These are phyloP conservation scores for Diphyllodes magnificus DNA, from an alignment of 2,113 vertebrate species.

Conservation along the genomic window DNA sequence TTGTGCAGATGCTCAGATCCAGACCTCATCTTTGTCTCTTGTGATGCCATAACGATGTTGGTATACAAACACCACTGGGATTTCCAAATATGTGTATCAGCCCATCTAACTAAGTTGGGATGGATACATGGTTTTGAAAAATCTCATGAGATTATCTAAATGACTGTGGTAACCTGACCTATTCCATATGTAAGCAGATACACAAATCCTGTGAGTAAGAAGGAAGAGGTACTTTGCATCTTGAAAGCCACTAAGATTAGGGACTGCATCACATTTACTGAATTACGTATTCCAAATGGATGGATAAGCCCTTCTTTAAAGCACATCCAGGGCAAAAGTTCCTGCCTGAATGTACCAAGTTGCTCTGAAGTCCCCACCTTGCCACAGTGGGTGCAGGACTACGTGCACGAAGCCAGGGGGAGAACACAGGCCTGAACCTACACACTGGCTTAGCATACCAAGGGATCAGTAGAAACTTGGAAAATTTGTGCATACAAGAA, in stretches of 20 bases:
- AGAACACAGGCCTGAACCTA: background rate
- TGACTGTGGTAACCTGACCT: background rate
- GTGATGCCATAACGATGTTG: background rate
- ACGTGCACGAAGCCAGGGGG: fast-evolving
- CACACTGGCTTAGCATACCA: background rate
- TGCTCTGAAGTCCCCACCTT: background rate
- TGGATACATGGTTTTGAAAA: background rate
- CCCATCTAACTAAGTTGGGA: background rate
- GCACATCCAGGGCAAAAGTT: background rate
- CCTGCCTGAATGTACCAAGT: background rate
- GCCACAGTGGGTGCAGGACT: background rate
- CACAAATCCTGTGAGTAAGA: background rate
- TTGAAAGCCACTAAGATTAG: background rate
- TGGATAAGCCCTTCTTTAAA: background rate
- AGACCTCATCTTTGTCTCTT: background rate
- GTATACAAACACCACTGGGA: background rate
- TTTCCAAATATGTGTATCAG: background rate
- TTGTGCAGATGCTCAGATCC: background rate
- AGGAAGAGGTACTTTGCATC: background rate
- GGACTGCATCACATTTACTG: background rate
- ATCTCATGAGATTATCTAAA: background rate
- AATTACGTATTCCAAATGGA: background rate
- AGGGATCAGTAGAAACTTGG: background rate
- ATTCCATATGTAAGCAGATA: background rate
- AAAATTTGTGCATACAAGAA: background rate